These are phyloP conservation scores for Actinernus sp. DNA, from an alignment of 92 coral and sea anemone species.

Conservation along the genomic window DNA sequence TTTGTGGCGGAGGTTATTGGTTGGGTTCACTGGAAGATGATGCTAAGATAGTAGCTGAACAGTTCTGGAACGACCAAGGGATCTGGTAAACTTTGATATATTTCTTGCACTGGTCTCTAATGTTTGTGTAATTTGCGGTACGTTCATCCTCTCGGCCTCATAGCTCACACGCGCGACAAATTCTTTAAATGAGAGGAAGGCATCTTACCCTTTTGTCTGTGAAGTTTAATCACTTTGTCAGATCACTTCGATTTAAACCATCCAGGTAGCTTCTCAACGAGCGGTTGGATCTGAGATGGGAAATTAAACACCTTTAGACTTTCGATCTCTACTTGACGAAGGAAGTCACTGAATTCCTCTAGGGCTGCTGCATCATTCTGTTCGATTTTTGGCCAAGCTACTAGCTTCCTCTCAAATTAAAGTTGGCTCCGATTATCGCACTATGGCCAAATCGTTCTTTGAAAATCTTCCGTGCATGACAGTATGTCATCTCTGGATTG, in stretches of 20 bases:
- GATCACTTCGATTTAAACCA: background rate
- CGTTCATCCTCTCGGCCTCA: slow-evolving; percentile 11
- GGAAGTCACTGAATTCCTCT: slow-evolving; percentile 35
- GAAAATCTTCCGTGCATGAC: no score
- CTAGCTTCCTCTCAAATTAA: no score
- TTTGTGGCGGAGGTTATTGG: no score
- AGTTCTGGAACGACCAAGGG: no score
- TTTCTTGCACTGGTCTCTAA: no score
- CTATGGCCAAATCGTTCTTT: slow-evolving; percentile 32
- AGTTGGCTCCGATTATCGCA: no score
- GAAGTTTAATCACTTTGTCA: background rate
- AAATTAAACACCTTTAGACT: slow-evolving; percentile 4
- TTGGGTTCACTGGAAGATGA: no score
- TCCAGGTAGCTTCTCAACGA: background rate
- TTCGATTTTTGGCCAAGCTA: slow-evolving; percentile 34
- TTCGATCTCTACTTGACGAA: slow-evolving; percentile 22
- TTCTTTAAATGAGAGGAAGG: background rate
- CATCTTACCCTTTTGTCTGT: background rate
- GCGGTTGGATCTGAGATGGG: no score
- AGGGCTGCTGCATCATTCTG: slow-evolving; percentile 14
- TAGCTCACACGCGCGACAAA: slow-evolving; percentile 1
- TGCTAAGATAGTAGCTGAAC: no score
- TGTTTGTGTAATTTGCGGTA: slow-evolving; percentile 10
- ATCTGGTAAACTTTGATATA: no score
- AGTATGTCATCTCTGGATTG: no score